Conservation (phyloP, 2,797 vertebrate genomes). For the Aldrovandia affinis region DNA sequence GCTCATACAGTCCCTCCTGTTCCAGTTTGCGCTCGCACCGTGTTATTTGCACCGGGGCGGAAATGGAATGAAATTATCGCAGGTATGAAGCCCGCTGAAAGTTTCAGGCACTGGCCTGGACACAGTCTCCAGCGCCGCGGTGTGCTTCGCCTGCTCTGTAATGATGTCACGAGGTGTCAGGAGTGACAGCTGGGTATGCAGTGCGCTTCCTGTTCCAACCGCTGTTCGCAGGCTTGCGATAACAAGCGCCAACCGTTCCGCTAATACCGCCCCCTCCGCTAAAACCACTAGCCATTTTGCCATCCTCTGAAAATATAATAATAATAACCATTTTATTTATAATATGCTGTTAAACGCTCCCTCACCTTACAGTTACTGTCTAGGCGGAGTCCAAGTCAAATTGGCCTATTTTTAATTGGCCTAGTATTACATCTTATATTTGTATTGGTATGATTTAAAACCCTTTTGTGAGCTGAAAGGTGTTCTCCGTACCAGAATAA, state of each 20-base stretch:
- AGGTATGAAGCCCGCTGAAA: neutral
- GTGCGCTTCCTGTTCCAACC: neutral
- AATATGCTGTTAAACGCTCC: too few relatives aligned
- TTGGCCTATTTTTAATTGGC: too few relatives aligned
- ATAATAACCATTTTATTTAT: too few relatives aligned
- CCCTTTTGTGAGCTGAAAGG: too few relatives aligned
- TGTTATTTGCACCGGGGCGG: neutral
- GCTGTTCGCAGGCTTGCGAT: neutral
- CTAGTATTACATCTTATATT: too few relatives aligned
- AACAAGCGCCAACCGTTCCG: neutral
- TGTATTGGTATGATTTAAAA: too few relatives aligned
- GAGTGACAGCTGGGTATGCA: neutral
- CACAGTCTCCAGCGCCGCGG: neutral
- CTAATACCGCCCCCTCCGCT: neutral
- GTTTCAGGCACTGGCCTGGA: neutral
- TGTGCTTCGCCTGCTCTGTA: neutral
- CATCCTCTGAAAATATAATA: too few relatives aligned
- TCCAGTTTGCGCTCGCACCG: slow-evolving; percentile 10
- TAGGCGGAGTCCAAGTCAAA: too few relatives aligned
- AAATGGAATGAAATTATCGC: neutral
- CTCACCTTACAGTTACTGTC: too few relatives aligned
- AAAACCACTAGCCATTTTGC: neutral
- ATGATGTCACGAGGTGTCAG: neutral
- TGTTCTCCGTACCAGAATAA: too few relatives aligned
- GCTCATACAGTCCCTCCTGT: neutral